Base-by-base conservation (phyloP, 1,140 invertebrate species). In the Drosophila mayri region DNA sequence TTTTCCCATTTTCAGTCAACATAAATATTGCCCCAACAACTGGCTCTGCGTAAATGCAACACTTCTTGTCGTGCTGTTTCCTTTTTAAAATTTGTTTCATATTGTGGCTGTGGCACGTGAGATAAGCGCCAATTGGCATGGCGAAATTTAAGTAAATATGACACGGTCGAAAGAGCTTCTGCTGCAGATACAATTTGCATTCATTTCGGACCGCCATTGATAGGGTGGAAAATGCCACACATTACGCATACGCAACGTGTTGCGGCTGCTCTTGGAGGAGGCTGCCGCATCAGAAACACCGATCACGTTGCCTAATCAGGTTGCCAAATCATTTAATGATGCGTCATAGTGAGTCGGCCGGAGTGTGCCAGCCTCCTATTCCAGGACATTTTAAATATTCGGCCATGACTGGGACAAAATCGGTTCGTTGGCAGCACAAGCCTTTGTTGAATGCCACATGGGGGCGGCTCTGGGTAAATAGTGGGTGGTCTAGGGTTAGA, bases 261-360 rank as follows among this genome's bases (percentile, higher is more conserved):
- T 76, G 68, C 68, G 44, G 41, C 30, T 61, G 47, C 30, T 54
- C 25, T 22, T 41, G 28, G 10, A 37, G 41, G 22, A 28, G 60
- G 25, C 4, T 18, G 22, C 22, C 55, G 35, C 50, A 76, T 87
- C 76, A 66, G 43, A 22, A 44, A 82, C 54, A 63, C 70, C 40
- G 54, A 71, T 87, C 79, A 86, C 83, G 83, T 87, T 79, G 75
- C 74, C 74, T 77, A 77, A 77, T 77, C 75, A 77, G 75, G 74
- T 77, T 76, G 62, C 54, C 71, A 66, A 86, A 86, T 86, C 79
- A 87, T 87, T 86, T 76, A 87, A 79, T 82, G 70, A 79, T 81
- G 82, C 64, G 62, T 50, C 55, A 59, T 35, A 35, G 38, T 30
- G 28, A 28, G 22, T 35, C 66, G n/a, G 9, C n/a, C 18, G 46